Evolutionary conservation across 1,140 invertebrate genomes (phyloP), one percentile per base, ranked within the genome.

Genomic region (Macrobrachium rosenbergii): DNA sequence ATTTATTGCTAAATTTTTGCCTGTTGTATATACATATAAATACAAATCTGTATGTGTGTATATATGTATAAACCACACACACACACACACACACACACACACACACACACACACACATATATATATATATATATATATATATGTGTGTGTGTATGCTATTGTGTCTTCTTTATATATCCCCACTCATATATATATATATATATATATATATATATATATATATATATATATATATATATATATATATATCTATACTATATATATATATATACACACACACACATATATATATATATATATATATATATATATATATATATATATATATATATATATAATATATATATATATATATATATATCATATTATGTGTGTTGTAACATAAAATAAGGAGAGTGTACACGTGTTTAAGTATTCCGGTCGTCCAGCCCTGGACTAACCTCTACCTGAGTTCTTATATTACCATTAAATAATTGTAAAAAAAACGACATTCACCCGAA

Each of bases 61-160:
- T 69, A 69, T 69, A 69, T 69, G 21, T 69, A 69, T 69, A 21
- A n/a, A n/a, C n/a, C n/a, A n/a, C n/a, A n/a, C n/a, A n/a, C n/a
- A n/a, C n/a, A n/a, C n/a, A n/a, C n/a, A n/a, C n/a, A n/a, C n/a
- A n/a, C n/a, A n/a, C 21, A 69, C 21, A 21, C 16, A 69, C 5
- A 69, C 21, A 69, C 5, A 69, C 21, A 69, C 21, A 69, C 16
- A 69, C 21, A 69, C 21, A 69, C 21, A 69, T 69, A 69, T 21
- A 69, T 69, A 69, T 69, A 69, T 69, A 21, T 69, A 69, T 69
- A 69, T 69, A 69, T 69, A 69, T 69, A n/a, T 69, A 69, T 69
- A 69, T 69, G 21, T 69, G 21, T 69, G 21, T 69, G n/a, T 69
- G n/a, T 69, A 23, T 69, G n/a, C n/a, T n/a, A n/a, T n/a, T 69